A percentile compares a stretch with the other conserved stretches of the same genome.
These are phyloP conservation scores for Aegotheles bennettii DNA, from an alignment of 2,113 vertebrate genomes.

Conservation along the genomic window DNA sequence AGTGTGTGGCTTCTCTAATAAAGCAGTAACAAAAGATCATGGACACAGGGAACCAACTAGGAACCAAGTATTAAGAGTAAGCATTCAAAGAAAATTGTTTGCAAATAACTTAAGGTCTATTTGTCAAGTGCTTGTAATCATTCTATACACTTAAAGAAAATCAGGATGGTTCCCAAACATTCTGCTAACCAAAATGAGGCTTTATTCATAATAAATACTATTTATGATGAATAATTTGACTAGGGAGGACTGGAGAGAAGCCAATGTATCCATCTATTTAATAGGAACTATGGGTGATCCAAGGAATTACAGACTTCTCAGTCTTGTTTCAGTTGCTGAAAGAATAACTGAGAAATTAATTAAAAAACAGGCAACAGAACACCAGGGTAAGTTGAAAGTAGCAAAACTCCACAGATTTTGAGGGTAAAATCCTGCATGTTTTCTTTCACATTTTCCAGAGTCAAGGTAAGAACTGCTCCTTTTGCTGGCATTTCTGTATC, in stretches of 20 bases:
- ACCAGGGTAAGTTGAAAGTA: neutral
- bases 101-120: neutral
- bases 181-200: constrained; percentile 18
- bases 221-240: constrained; percentile 52
- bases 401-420: neutral
- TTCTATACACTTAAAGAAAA: constrained; percentile 21
- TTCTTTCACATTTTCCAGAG: neutral
- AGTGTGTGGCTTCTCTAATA: neutral
- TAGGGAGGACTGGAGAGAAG: constrained; percentile 34
- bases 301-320: constrained; percentile 1
- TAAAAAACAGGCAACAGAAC: neutral
- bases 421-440: neutral
- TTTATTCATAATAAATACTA: constrained; percentile 44
- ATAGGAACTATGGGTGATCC: constrained; percentile 19
- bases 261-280: constrained; percentile 55
- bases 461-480: neutral
- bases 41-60: neutral
- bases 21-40: neutral
- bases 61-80: neutral
- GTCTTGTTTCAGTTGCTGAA: constrained; percentile 20
- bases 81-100: constrained; percentile 20
- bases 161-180: constrained; percentile 7
- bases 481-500: neutral
- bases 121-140: constrained; percentile 4
- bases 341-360: constrained; percentile 22